These are phyloP conservation scores for Emydura subglobosa DNA, from an alignment of 2,113 vertebrate species.

Conservation along the genomic window DNA sequence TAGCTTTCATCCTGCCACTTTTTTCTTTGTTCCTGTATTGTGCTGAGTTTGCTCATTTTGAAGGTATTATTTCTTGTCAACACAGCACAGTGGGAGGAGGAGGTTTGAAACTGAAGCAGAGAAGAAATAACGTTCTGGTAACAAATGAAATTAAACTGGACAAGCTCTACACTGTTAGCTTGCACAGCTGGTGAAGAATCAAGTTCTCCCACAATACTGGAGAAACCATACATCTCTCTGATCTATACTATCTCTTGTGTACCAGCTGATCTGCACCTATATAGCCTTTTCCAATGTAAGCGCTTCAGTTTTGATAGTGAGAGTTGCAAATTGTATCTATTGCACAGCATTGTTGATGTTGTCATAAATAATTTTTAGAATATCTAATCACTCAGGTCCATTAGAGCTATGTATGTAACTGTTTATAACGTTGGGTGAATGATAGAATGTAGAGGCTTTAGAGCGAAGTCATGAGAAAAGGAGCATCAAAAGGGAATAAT, in stretches of 20 bases:
- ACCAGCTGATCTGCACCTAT: neutral
- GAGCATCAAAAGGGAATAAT: neutral
- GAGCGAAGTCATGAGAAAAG: neutral
- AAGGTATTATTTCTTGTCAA: neutral
- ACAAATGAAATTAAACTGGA: neutral
- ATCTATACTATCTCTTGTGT: neutral
- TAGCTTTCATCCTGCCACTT: neutral
- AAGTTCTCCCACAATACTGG: neutral
- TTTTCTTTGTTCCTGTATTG: neutral
- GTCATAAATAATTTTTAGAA: rapidly evolving
- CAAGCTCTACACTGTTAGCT: neutral
- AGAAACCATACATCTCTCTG: neutral
- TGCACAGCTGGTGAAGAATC: neutral
- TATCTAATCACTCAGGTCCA: neutral
- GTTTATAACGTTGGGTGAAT: neutral
- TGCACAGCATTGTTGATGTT: neutral
- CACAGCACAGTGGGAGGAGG: neutral
- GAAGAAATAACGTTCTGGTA: neutral
- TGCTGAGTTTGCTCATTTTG: neutral
- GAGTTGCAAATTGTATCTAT: neutral
- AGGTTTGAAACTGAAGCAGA: neutral
- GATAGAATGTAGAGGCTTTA: neutral
- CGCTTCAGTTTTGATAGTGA: neutral
- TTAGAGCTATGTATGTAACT: neutral
- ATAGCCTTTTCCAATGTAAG: neutral